phyloP scores from a whole-genome alignment of 92 coral and sea anemone genomes.

The Virgularia gustaviana region DNA sequence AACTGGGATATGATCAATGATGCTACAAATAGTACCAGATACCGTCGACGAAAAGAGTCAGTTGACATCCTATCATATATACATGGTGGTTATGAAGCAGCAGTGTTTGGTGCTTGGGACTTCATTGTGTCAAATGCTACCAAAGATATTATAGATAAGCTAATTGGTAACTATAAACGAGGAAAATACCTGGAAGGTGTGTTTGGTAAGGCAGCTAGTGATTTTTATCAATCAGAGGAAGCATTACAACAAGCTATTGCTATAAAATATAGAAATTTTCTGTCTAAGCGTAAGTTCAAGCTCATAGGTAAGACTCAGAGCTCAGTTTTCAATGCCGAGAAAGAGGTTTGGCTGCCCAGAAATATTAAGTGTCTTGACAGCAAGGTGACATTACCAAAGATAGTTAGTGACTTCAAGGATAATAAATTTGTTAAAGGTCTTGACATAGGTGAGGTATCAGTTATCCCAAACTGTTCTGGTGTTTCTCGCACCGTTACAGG shows the following conservation, averaged over 20 bases:
- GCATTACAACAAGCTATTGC: conserved; percentile 50
- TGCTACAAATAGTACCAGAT: conserved; percentile 2
- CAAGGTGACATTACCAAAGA: background rate
- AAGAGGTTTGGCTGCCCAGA: conserved; percentile 16
- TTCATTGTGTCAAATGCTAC: background rate
- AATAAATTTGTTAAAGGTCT: background rate
- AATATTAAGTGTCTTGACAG: background rate
- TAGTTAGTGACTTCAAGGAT: background rate
- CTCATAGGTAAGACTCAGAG: conserved; percentile 42
- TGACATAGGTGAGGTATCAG: background rate
- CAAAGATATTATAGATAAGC: conserved; percentile 11
- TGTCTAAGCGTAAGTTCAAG: conserved; percentile 42
- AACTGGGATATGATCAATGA: background rate
- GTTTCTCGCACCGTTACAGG: background rate
- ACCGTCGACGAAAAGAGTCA: background rate
- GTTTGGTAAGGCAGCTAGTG: conserved; percentile 3
- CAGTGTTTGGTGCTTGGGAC: conserved; percentile 19
- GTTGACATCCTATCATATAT: background rate
- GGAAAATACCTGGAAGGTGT: conserved; percentile 14
- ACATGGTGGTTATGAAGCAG: conserved; percentile 6
- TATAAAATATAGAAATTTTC: conserved; percentile 33
- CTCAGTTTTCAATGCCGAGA: conserved; percentile 45
- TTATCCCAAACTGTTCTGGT: background rate
- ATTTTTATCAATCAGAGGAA: conserved; percentile 35
- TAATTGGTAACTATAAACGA: conserved; percentile 20